Evolutionary conservation across 2,888 invertebrate species (phyloP).

Genomic region (Sminthurinus aureus): DNA sequence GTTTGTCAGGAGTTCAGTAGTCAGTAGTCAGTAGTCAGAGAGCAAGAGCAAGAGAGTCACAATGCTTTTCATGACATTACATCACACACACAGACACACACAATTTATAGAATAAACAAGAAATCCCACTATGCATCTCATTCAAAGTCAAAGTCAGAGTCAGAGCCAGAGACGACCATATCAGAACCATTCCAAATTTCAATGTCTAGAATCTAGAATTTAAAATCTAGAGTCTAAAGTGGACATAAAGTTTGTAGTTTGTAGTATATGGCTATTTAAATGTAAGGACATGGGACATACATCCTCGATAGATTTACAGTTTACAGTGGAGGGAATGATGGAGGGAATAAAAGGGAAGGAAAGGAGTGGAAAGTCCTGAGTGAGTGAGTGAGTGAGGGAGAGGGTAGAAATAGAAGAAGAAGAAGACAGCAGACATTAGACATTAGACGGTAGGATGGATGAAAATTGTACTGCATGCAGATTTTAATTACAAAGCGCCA

Average conservation of each 20-base stretch:
- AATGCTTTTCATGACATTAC: not conserved
- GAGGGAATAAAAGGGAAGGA: too few species aligned
- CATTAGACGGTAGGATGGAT: not conserved
- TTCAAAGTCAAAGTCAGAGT: not conserved
- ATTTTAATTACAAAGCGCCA: slow-evolving; percentile 52
- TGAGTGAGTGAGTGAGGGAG: too few species aligned
- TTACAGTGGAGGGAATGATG: not conserved
- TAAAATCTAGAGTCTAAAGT: too few species aligned
- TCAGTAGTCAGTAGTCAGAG: too few species aligned
- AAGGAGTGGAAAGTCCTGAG: slow-evolving; percentile 6
- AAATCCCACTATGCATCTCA: not conserved
- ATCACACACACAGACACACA: not conserved
- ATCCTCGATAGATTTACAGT: not conserved
- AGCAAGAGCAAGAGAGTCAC: slow-evolving; percentile 5
- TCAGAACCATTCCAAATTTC: slow-evolving; percentile 22
- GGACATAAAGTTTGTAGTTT: too few species aligned
- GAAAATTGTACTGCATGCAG: slow-evolving; percentile 30
- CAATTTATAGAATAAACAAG: slow-evolving; percentile 1
- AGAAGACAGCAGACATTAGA: not conserved
- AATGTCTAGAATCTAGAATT: too few species aligned
- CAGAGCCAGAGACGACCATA: too few species aligned
- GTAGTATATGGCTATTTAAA: too few species aligned
- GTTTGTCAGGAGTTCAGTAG: slow-evolving; percentile 15
- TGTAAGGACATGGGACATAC: too few species aligned
- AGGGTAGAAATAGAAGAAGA: too few species aligned